These are phyloP conservation scores for Orthosia gracilis DNA, from an alignment of 2,888 invertebrate genomes.

Conservation along the genomic window DNA sequence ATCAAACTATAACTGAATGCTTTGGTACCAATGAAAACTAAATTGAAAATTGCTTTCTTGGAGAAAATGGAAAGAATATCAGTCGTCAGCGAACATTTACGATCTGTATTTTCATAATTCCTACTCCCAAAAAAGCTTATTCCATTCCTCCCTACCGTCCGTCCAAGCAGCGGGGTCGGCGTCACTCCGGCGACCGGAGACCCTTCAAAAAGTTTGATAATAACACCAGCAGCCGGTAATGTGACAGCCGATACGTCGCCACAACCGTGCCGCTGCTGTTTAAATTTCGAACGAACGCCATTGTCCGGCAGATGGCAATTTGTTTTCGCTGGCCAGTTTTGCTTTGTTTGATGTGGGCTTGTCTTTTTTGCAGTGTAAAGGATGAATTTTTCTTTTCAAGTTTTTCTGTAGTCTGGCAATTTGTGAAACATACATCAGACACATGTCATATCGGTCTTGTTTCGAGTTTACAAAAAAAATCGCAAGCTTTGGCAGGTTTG, in stretches of 20 bases:
- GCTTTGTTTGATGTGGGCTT: slow-evolving; percentile 6
- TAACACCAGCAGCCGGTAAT: slow-evolving; percentile 87
- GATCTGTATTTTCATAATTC: background rate
- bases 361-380: slow-evolving; percentile 7
- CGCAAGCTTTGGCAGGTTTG: too few species aligned
- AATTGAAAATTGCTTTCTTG: background rate
- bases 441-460: too few species aligned
- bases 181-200: slow-evolving; percentile 86
- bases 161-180: slow-evolving; percentile 76
- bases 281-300: slow-evolving; percentile 81
- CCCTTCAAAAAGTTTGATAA: slow-evolving; percentile 91
- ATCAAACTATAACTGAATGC: background rate
- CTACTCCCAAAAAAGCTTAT: slow-evolving; percentile 46
- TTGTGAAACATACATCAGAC: too few species aligned
- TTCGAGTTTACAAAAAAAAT: too few species aligned
- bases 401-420: too few species aligned
- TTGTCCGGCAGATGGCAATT: slow-evolving; percentile 67
- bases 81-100: background rate
- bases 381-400: background rate
- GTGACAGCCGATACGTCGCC: slow-evolving; percentile 91
- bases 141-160: slow-evolving; percentile 72
- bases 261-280: slow-evolving; percentile 75
- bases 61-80: background rate
- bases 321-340: slow-evolving; percentile 51
- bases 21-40: background rate